A percentile compares a stretch with the other conserved stretches of the same genome.
Conservation (phyloP, 1,140 invertebrate genomes). For the Drosophila nikananu region DNA sequence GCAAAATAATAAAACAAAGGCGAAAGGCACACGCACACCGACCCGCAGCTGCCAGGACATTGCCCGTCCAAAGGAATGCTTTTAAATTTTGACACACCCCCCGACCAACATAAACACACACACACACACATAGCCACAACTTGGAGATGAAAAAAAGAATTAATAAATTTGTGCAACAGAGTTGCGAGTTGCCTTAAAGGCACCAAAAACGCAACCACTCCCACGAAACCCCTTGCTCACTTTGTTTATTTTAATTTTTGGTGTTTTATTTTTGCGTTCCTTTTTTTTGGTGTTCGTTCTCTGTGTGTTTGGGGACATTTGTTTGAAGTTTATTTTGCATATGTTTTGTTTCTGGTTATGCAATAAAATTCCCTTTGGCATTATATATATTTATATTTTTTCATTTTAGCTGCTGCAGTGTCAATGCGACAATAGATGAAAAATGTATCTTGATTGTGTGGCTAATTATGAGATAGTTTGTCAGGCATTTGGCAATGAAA, state of each 20-base stretch:
- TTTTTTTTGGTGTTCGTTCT: constrained; percentile 23
- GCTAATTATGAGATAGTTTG: constrained; percentile 5
- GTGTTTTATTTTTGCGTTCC: neutral
- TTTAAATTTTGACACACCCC: constrained; percentile 61
- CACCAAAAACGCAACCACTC: constrained; percentile 37
- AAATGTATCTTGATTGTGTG: neutral
- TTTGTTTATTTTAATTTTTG: constrained; percentile 44
- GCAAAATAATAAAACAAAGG: constrained; percentile 80
- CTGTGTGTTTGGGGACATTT: constrained; percentile 44
- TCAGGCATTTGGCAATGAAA: constrained; percentile 2
- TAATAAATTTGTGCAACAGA: constrained; percentile 59
- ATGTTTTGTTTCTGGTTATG: constrained; percentile 42
- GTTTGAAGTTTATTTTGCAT: constrained; percentile 57
- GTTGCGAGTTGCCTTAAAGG: constrained; percentile 52
- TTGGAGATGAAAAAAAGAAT: constrained; percentile 44
- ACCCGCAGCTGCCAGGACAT: constrained; percentile 54
- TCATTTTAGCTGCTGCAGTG: constrained; percentile 13
- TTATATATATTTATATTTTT: constrained; percentile 21
- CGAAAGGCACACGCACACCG: constrained; percentile 30
- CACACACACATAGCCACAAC: constrained; percentile 29
- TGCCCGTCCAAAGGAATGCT: constrained; percentile 56
- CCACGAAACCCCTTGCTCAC: constrained; percentile 20
- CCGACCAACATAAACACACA: constrained; percentile 3
- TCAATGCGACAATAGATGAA: constrained; percentile 16
- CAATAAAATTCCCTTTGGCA: constrained; percentile 36